Conservation (phyloP, 2,888 invertebrate species). For the Clanis bilineata region DNA sequence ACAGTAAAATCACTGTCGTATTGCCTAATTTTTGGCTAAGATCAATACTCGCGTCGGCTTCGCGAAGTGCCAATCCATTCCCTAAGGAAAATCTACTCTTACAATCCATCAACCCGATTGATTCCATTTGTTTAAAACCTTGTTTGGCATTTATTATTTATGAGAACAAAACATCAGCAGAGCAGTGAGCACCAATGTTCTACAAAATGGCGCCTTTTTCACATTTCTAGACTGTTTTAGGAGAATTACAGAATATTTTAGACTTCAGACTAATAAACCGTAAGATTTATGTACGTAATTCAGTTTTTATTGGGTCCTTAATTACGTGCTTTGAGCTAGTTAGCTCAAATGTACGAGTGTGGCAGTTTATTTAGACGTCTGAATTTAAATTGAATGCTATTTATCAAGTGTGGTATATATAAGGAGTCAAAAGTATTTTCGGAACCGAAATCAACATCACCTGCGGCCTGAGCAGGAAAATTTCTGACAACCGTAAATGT, state of each 20-base stretch:
- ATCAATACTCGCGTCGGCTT: not conserved
- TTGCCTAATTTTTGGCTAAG: not conserved
- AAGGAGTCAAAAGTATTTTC: no score
- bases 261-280: not conserved
- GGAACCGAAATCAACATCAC: no score
- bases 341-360: not conserved
- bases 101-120: constrained; percentile 2
- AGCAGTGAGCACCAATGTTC: no score
- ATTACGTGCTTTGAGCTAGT: not conserved
- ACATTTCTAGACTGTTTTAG: not conserved
- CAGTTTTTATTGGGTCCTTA: not conserved
- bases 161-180: not conserved
- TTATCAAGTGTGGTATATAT: not conserved
- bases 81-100: not conserved
- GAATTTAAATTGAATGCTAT: not conserved
- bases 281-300: not conserved
- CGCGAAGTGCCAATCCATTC: not conserved
- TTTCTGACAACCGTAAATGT: no score
- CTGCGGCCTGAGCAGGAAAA: no score
- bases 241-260: not conserved
- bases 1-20: no score
- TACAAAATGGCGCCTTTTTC: not conserved
- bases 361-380: not conserved
- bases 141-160: not conserved
- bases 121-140: constrained; percentile 1